Evolutionary conservation across 2,888 invertebrate species (phyloP), one percentile per base, ranked within the genome.

Genomic region (Dryomyza anilis): DNA sequence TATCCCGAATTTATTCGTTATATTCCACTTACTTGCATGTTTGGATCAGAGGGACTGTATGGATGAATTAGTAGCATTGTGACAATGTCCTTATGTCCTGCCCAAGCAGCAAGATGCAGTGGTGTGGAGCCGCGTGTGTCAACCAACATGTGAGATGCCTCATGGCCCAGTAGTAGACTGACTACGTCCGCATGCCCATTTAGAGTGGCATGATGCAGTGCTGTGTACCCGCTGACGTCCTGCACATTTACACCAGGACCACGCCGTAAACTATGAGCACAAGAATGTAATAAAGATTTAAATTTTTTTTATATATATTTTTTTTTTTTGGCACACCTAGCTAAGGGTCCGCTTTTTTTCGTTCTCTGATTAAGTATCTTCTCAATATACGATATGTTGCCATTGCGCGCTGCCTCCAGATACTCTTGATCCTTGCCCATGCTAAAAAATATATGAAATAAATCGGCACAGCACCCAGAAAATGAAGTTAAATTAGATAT

Each of bases 341-440:
- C 94, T 84, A 95, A 87, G 77, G 95, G 95, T 86, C 95, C 95
- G 87, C 93, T 93, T 88, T 94, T 91, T 88, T 93, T 94, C 79
- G 91, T 90, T 86, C 92, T 90, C 85, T 93, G 93, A 76, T 89
- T 90, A 77, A 96, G 86, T 80, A 96, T 92, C 87, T 95, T 96
- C 85, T 96, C 95, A 73, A 96, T 94, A 76, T 91, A 89, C 74
- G 89, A 87, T 78, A 91, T 88, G 85, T 96, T 94, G 81, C 96
- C 97, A 86, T 91, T 94, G 78, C 96, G 90, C 74, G 96, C 95
- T 76, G 96, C 97, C 83, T 97, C 96, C 84, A 97, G 87, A 84
- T 97, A 89, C 86, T 97, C 96, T 85, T 96, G 95, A 85, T 97
- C 96, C 86, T 95, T 95, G 83, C 96, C 96, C 96, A 97, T 97